Base-by-base conservation (phyloP, 2,113 vertebrate species). In the Amphiprion percula region DNA sequence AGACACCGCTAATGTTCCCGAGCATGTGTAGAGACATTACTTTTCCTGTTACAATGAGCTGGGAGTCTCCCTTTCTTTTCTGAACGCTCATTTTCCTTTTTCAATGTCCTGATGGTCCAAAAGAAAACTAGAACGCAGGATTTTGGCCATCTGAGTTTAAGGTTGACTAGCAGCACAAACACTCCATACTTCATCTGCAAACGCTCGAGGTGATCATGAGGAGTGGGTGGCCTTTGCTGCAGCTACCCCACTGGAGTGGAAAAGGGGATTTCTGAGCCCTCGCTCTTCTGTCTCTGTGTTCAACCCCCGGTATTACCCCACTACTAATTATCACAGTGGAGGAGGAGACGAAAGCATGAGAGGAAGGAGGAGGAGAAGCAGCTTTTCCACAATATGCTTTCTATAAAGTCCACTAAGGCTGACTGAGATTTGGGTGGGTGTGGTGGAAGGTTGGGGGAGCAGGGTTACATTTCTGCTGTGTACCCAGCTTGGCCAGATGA, bases 301-400 rank as follows among this genome's bases (percentile, higher is more conserved):
- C 70, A 75, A 74, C 37, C 68, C 79, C 77, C 55, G 4, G 82
- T 72, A 84, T 90, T 81, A 87, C 80, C 84, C 82, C 82, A 74
- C 88, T 88, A 71, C 87, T 89, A 92, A 92, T 91, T 91, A 93
- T 93, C 90, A 80, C 83, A 81, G 82, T 71, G 86, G 86, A 85
- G 71, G 68, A 82, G 80, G 59, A 79, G 77, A 83, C 19, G 72
- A 65, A 81, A 77, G 74, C 69, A 61, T 63, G 47, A 53, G 47
- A 66, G 61, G 49, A 10, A 65, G 53, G 55, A 80, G 44, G 64
- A 69, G 61, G 78, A 69, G 61, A 82, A 68, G 74, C 66, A 28
- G 75, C 78, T 49, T 74, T 78, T 70, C 65, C 50, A 70, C 84
- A 90, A 89, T 90, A 87, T 91, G 91, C 87, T 93, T 93, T 91